These are phyloP conservation scores for Xyrauchen texanus DNA, from an alignment of 2,113 vertebrate species.

Conservation along the genomic window DNA sequence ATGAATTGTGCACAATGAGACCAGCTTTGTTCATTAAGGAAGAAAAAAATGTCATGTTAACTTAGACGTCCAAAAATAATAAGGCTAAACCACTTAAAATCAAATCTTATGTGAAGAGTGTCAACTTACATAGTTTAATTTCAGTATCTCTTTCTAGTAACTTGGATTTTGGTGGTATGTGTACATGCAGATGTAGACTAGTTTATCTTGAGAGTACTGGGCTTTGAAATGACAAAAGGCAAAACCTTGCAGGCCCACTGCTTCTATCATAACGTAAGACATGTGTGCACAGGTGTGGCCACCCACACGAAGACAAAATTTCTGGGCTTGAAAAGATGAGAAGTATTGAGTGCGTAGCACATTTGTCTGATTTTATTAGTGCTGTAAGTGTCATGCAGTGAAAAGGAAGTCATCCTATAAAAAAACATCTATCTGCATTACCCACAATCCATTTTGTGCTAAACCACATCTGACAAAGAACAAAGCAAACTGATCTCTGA, in stretches of 20 bases:
- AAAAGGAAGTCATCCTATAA: slow-evolving; percentile 37
- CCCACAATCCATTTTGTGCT: slow-evolving; percentile 21
- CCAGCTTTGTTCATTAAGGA: too few species aligned
- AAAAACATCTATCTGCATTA: slow-evolving; percentile 8
- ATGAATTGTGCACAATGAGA: too few species aligned
- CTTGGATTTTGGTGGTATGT: too few species aligned
- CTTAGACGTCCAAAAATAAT: too few species aligned
- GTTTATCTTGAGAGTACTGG: neutral
- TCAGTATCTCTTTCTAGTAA: too few species aligned
- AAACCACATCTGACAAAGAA: slow-evolving; percentile 43
- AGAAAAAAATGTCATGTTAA: too few species aligned
- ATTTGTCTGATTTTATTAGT: slow-evolving; percentile 37
- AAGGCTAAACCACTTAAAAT: too few species aligned
- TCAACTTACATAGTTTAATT: too few species aligned
- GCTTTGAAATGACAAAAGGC: neutral
- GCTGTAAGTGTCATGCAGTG: slow-evolving; percentile 8
- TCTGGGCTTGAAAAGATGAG: neutral
- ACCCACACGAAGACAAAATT: neutral
- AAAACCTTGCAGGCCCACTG: neutral
- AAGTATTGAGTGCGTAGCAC: slow-evolving; percentile 5
- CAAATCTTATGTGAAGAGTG: too few species aligned
- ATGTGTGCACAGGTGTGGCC: neutral
- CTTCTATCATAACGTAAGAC: neutral
- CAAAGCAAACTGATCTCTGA: slow-evolving; percentile 33
- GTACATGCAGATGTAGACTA: too few species aligned